These are phyloP conservation scores for Eupithecia insigniata DNA, from an alignment of 2,888 invertebrate genomes.

Conservation along the genomic window DNA sequence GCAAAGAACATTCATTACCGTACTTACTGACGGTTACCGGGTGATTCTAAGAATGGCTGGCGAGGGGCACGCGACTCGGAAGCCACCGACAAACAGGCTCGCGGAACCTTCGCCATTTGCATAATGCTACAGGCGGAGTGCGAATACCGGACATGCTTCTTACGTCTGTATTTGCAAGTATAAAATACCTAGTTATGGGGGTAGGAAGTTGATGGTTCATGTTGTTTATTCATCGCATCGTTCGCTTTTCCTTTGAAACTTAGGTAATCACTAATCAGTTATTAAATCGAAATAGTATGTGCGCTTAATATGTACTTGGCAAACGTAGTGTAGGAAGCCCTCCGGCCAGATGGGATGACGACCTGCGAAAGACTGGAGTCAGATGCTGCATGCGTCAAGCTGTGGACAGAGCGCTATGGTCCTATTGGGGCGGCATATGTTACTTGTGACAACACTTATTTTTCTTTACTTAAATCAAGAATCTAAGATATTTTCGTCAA, in stretches of 20 bases:
- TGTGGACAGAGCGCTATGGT: too few relatives aligned
- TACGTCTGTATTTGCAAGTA: neutral
- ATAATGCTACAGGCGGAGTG: slow-evolving; percentile 13
- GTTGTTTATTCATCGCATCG: neutral
- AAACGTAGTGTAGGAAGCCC: too few relatives aligned
- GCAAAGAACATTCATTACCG: neutral
- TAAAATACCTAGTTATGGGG: neutral
- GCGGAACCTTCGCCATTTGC: slow-evolving; percentile 17
- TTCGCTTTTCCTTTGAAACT: neutral
- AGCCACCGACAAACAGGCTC: slow-evolving; percentile 18
- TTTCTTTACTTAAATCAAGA: too few relatives aligned
- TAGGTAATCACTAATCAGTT: neutral
- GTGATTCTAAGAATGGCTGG: slow-evolving; percentile 24
- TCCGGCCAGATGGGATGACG: too few relatives aligned
- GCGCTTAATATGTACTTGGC: too few relatives aligned
- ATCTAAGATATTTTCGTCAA: too few relatives aligned
- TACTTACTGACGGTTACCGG: slow-evolving; percentile 29
- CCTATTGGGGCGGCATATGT: too few relatives aligned
- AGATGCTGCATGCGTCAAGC: too few relatives aligned
- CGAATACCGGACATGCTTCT: slow-evolving; percentile 3
- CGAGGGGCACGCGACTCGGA: slow-evolving; percentile 29
- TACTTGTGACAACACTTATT: too few relatives aligned
- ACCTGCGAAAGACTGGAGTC: too few relatives aligned
- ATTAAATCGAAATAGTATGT: too few relatives aligned
- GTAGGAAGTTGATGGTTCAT: neutral